phyloP scores from a whole-genome alignment of 2,888 invertebrate genomes.

The Dromius quadrimaculatus region DNA sequence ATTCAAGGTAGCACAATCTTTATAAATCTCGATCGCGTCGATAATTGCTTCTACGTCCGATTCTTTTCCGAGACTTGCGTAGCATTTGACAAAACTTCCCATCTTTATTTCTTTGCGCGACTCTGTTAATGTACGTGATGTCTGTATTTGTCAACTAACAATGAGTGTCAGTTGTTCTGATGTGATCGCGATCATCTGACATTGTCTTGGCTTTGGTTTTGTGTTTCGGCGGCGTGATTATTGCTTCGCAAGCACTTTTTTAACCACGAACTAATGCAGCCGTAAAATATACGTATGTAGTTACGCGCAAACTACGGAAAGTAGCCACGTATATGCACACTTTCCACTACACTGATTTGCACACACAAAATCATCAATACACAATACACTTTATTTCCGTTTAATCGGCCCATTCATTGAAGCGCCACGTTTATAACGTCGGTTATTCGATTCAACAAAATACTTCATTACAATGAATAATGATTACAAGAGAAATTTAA shows the following conservation, averaged over 20 bases:
- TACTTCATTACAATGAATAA: too few relatives aligned
- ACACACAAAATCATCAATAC: too few relatives aligned
- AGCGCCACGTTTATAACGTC: neutral
- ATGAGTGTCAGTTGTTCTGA: neutral
- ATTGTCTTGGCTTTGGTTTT: neutral
- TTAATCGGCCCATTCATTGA: neutral
- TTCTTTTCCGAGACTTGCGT: neutral
- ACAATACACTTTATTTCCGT: neutral
- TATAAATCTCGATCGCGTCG: conserved; percentile 3
- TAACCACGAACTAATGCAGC: neutral
- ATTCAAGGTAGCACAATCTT: conserved; percentile 44
- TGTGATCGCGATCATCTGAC: neutral
- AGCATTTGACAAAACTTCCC: conserved; percentile 13
- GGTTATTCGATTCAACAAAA: too few relatives aligned
- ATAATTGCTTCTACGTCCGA: conserved; percentile 9
- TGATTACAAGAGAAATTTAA: too few relatives aligned
- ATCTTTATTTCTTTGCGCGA: neutral
- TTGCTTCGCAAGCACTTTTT: neutral
- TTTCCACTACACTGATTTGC: neutral
- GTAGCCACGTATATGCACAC: neutral
- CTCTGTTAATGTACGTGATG: neutral
- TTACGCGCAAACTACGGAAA: neutral
- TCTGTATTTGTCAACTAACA: neutral
- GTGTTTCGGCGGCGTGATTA: neutral
- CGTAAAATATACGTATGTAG: neutral